Conservation (phyloP, 1,140 invertebrate species). For the Meloidogyne hapla region DNA sequence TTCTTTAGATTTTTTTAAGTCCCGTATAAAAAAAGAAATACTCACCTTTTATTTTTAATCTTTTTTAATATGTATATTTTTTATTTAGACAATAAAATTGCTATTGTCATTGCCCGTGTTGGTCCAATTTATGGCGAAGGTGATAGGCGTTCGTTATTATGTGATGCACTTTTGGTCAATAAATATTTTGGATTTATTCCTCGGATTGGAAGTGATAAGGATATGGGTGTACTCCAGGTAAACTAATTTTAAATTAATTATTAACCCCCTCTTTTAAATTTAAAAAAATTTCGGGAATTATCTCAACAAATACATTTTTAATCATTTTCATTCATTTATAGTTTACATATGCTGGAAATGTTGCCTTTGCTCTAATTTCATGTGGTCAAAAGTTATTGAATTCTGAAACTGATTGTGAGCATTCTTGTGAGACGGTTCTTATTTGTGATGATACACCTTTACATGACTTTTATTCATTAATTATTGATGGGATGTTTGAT, state of each 20-base stretch:
- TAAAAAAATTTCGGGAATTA: neutral
- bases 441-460: conserved; percentile 45
- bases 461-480: conserved; percentile 32
- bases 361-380: conserved; percentile 39
- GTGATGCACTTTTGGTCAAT: conserved; percentile 34
- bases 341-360: conserved; percentile 55
- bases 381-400: conserved; percentile 35
- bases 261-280: too few relatives aligned
- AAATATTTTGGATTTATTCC: conserved; percentile 31
- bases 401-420: neutral
- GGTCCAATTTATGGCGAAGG: conserved; percentile 50
- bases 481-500: conserved; percentile 2
- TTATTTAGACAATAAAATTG: conserved; percentile 22
- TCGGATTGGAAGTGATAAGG: conserved; percentile 41
- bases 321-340: neutral
- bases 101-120: conserved; percentile 35
- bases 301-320: neutral
- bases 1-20: too few relatives aligned
- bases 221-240: conserved; percentile 46
- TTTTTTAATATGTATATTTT: too few relatives aligned
- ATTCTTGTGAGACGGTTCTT: conserved; percentile 35
- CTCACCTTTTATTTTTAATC: too few relatives aligned
- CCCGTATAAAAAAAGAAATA: too few relatives aligned
- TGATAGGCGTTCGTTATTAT: conserved; percentile 41
- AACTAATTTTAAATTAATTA: neutral